Evolutionary conservation across 2,888 invertebrate species (phyloP), one percentile per base, ranked within the genome.

Genomic region (Microctonus brassicae): DNA sequence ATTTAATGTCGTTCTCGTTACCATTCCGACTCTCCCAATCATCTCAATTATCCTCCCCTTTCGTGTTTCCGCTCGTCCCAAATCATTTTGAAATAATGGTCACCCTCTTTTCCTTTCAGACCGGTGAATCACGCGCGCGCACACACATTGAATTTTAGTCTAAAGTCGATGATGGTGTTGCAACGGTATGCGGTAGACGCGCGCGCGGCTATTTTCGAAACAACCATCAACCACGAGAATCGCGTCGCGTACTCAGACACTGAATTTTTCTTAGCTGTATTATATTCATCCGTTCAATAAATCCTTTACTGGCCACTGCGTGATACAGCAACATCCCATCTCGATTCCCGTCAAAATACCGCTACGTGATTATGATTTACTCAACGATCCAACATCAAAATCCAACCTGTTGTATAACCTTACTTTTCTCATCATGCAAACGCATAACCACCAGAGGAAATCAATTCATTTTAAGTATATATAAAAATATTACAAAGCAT

Each of bases 31-130:
- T 65, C 74, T 71, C 65, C 74, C 73, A 73, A 76, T 76, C 74
- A 73, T 76, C 76, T 76, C 74, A 75, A 76, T 76, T 75, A 74
- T 73, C 75, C 75, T 75, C 76, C 73, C 70, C 72, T 73, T 75
- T 76, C 73, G 75, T 75, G 76, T 76, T 73, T 75, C 75, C 73
- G 70, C 69, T 73, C 64, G 64, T 52, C 57, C 63, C 61, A 29
- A 63, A 75, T 75, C 66, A 73, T 72, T 70, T 69, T 52, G 53
- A 73, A 70, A 72, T 72, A 72, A 75, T 65, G 71, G 53, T 62
- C 70, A 64, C 69, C 63, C 64, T 10, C 26, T 55, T 13, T n/a
- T 17, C 7, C 47, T 47, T 47, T 6, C 17, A 2, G 6, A 7
- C 1, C 39, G 57, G 26, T 61, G 67, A 39, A 65, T 58, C 53